These are phyloP conservation scores for Philopotamus ludificatus DNA, from an alignment of 1,140 invertebrate species.

Conservation along the genomic window DNA sequence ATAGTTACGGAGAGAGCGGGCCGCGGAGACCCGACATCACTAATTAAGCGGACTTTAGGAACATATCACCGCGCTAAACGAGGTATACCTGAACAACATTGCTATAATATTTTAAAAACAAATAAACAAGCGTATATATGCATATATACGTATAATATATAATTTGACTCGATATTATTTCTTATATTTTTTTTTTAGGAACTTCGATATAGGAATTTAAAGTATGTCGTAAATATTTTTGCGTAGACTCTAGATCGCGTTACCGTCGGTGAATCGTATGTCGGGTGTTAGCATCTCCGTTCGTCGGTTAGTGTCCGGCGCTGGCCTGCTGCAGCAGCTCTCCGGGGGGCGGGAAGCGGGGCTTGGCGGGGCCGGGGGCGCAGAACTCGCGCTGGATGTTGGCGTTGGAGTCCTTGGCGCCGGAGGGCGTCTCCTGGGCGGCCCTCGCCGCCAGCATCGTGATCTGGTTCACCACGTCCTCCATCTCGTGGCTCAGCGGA, in stretches of 20 bases:
- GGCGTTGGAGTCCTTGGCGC: constrained; percentile 53
- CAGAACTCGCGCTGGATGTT: constrained; percentile 51
- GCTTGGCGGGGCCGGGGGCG: constrained; percentile 52
- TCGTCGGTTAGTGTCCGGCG: constrained; percentile 56
- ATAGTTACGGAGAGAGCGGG: no score
- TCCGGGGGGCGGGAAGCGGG: constrained; percentile 55
- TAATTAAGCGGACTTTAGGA: no score
- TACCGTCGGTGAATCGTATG: no score
- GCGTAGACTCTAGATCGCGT: no score
- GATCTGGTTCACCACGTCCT: constrained; percentile 80
- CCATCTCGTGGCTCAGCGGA: constrained; percentile 75
- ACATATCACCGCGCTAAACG: no score
- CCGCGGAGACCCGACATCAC: no score
- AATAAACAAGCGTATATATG: constrained; percentile 1
- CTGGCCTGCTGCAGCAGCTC: constrained; percentile 57
- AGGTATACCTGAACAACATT: no score
- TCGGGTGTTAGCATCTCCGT: constrained; percentile 21
- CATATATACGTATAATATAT: constrained; percentile 5
- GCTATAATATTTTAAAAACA: no score
- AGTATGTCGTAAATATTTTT: not conserved
- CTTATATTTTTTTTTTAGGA: no score
- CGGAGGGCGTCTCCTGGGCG: constrained; percentile 54
- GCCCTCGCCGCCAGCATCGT: constrained; percentile 72
- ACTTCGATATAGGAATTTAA: not conserved
- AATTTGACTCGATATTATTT: not conserved